Evolutionary conservation across 1,140 invertebrate species (phyloP).

Genomic region (Cydia pomonella): DNA sequence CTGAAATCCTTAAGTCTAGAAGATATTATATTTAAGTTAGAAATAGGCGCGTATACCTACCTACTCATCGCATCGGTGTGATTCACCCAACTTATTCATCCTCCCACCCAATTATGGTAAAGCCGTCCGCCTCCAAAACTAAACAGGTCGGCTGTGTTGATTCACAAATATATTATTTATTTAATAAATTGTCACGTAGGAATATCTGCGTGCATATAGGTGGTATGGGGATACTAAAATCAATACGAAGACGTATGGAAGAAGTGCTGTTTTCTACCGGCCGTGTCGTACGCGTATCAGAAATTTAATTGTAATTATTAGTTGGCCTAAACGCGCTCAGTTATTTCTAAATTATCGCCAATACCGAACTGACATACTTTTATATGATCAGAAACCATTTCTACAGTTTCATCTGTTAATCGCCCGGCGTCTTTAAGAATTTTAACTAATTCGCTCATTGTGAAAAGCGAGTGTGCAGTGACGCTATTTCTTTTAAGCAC

Average conservation of each 20-base stretch:
- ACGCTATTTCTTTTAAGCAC: constrained; percentile 89
- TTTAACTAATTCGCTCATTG: constrained; percentile 85
- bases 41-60: not conserved
- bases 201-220: not conserved
- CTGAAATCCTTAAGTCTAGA: too few species aligned
- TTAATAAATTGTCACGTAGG: constrained; percentile 12
- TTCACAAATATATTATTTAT: constrained; percentile 3
- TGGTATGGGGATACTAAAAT: not conserved
- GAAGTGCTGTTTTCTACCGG: not conserved
- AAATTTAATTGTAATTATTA: not conserved
- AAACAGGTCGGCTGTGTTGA: constrained; percentile 16
- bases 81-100: constrained; percentile 24
- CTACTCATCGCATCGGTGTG: constrained; percentile 8
- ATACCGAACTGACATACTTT: constrained; percentile 67
- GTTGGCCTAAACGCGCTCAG: not conserved
- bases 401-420: constrained; percentile 82
- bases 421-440: constrained; percentile 85
- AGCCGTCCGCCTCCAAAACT: constrained; percentile 20
- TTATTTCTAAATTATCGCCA: constrained; percentile 47
- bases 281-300: not conserved
- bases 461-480: constrained; percentile 85
- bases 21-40: not conserved
- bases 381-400: constrained; percentile 86
- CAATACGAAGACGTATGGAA: constrained; percentile 11
- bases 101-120: constrained; percentile 21